Conservation (phyloP, 64 coral and sea anemone genomes). For the Hydrozoanthus tunicans region DNA sequence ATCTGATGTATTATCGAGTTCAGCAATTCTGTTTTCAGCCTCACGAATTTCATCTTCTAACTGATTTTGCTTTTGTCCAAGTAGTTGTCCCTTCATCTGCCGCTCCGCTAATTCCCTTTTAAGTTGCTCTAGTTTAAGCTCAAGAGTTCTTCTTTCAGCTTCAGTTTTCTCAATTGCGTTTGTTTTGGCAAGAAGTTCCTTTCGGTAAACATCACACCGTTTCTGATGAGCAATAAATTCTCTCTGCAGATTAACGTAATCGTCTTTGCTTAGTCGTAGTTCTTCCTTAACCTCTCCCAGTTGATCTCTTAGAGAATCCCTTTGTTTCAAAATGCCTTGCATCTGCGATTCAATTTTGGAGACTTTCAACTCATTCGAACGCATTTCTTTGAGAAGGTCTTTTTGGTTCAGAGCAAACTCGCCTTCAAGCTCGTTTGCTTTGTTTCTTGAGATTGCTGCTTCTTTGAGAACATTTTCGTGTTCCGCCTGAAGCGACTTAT, state of each 20-base stretch:
- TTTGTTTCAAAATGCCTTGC: constrained; percentile 83
- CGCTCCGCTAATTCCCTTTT: constrained; percentile 56
- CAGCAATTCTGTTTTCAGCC: constrained; percentile 66
- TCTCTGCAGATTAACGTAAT: constrained; percentile 72
- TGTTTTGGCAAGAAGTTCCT: constrained; percentile 79
- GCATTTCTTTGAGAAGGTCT: constrained; percentile 68
- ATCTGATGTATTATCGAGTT: constrained; percentile 61
- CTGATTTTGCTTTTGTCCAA: constrained; percentile 61
- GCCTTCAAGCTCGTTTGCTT: constrained; percentile 58
- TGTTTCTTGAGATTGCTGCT: constrained; percentile 47
- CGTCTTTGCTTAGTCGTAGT: constrained; percentile 70
- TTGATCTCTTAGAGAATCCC: constrained; percentile 76
- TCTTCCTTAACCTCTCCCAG: constrained; percentile 81
- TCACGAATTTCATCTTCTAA: constrained; percentile 66
- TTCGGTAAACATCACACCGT: constrained; percentile 82
- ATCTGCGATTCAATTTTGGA: constrained; percentile 89
- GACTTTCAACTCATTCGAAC: constrained; percentile 70
- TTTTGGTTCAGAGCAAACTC: constrained; percentile 67
- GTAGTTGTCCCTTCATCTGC: constrained; percentile 63
- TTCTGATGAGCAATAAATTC: constrained; percentile 95
- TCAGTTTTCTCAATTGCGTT: constrained; percentile 77
- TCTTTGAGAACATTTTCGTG: constrained; percentile 74
- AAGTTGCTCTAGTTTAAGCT: constrained; percentile 62
- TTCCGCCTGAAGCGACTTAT: constrained; percentile 76
- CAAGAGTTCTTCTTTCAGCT: constrained; percentile 53